Percentiles rank a stretch among this genome's conserved stretches.
These are phyloP conservation scores for Bucco capensis DNA, from an alignment of 2,113 vertebrate genomes.

Conservation along the genomic window DNA sequence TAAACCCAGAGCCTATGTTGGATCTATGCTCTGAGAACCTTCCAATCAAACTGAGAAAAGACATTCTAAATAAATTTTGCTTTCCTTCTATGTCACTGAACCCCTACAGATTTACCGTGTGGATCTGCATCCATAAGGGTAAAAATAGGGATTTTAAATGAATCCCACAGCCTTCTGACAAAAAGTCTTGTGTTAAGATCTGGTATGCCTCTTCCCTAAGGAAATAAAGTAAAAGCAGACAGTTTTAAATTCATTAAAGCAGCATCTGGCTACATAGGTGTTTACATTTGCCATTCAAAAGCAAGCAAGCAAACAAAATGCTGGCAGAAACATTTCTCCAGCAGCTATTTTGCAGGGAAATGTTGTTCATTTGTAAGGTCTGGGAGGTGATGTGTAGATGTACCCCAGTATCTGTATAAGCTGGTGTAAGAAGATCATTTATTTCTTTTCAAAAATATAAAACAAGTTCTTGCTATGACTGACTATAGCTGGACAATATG, in stretches of 20 bases:
- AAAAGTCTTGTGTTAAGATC: conserved; percentile 93
- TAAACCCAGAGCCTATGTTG: not conserved
- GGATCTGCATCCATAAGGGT: conserved; percentile 93
- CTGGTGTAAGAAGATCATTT: not conserved
- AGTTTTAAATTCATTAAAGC: not conserved
- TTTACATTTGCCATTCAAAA: not conserved
- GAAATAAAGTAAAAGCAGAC: conserved; percentile 5
- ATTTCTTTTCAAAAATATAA: not conserved
- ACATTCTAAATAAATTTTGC: not conserved
- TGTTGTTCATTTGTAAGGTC: not conserved
- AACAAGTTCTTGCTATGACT: not conserved
- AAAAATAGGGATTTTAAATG: conserved; percentile 83
- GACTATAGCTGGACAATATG: not conserved
- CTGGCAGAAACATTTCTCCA: not conserved
- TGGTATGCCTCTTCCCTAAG: conserved; percentile 91
- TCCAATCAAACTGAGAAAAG: not conserved
- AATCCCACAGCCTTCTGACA: conserved; percentile 91
- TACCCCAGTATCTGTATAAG: not conserved
- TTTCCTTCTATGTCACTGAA: not conserved
- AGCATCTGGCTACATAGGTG: not conserved
- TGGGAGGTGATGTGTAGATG: not conserved
- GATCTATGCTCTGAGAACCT: not conserved
- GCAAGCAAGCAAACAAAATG: not conserved
- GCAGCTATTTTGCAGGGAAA: conserved; percentile 1
- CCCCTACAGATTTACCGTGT: conserved; percentile 77